Evolutionary conservation across 2,797 vertebrate species (phyloP), one percentile per base, ranked within the genome.

Genomic region (Danio kyathit): DNA sequence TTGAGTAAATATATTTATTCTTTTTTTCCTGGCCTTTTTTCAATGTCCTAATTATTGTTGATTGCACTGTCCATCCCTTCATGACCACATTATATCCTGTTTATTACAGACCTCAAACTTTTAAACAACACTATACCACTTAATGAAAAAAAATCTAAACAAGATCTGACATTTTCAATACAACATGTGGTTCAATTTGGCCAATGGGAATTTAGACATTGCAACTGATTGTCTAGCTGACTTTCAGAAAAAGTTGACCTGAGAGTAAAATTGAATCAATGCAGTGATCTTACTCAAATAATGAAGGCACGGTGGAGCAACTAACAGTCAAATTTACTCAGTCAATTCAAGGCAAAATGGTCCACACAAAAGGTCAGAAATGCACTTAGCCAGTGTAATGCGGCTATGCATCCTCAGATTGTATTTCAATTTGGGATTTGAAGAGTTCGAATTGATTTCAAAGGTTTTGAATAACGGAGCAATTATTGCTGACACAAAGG

Each of bases 231-330:
- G 79, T 81, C 46, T 63, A 48, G 76, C 40, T 12, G 63, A 82
- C 74, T 73, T 77, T 78, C 46, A 57, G 67, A 67, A 66, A 77
- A 29, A 29, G 82, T 80, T 82, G 83, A 82, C 82, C 70, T 54
- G 71, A 85, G 73, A 80, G 14, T 16, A 72, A 81, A 65, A 86
- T 46, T 74, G 10, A 87, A 87, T 83, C 74, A 79, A 84, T 59
- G 71, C 63, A 87, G 79, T 81, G 80, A 77, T 56, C 74, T 84
- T 77, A 66, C 64, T 76, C 64, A 81, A 81, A 83, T 79, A 75
- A 74, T 74, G 29, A 9, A 13, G 17, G 44, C 44, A 75, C 76
- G 82, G 80, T 70, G 43, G 29, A 59, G 40, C 61, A 51, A 76
- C 48, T 69, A 79, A 79, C 70, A 82, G 41, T 38, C 52, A 83